These are phyloP conservation scores for Oasisia sp. DNA, from an alignment of 2,888 invertebrate species.

Conservation along the genomic window DNA sequence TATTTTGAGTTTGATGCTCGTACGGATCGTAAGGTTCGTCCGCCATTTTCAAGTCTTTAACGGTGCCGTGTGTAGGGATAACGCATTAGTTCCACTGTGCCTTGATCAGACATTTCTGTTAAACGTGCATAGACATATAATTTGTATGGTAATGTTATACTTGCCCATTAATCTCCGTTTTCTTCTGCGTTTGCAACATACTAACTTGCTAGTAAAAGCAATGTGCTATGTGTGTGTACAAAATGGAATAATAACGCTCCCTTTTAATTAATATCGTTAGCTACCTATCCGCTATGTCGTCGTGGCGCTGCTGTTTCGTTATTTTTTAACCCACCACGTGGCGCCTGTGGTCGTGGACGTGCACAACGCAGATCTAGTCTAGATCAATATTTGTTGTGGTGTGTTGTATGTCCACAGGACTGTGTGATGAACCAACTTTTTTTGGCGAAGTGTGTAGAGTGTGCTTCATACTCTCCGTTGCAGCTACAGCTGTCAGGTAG, in stretches of 20 bases:
- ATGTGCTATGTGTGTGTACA: neutral
- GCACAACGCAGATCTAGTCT: too few species aligned
- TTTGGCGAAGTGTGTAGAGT: too few species aligned
- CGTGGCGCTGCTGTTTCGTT: neutral
- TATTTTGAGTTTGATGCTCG: slow-evolving; percentile 17
- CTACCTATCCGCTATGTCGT: neutral
- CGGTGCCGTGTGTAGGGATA: neutral
- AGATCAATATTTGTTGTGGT: too few species aligned
- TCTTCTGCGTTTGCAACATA: neutral
- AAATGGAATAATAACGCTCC: neutral
- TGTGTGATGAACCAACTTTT: too few species aligned
- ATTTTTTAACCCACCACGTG: neutral
- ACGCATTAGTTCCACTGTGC: neutral
- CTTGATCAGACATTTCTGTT: neutral
- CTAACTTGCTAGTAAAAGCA: neutral
- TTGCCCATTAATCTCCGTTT: neutral
- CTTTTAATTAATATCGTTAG: neutral
- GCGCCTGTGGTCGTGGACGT: neutral
- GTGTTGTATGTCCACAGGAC: too few species aligned
- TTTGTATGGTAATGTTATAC: neutral
- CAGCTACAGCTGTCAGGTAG: too few species aligned
- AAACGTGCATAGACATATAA: neutral
- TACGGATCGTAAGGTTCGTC: neutral
- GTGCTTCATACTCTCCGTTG: too few species aligned
- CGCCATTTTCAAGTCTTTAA: slow-evolving; percentile 14